Base-by-base conservation (phyloP, 2,113 vertebrate species). In the Oncorhynchus masou region DNA sequence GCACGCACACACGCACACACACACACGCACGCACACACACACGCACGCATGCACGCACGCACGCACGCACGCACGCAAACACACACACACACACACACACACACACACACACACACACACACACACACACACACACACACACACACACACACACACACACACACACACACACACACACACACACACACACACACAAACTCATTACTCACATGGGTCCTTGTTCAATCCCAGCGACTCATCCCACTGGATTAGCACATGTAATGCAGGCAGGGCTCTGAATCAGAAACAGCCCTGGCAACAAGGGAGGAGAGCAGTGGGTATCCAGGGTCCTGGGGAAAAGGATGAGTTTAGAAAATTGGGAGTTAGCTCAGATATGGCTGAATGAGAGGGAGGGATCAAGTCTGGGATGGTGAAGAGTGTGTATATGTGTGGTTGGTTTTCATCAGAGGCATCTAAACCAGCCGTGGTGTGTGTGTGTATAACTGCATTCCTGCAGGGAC, bases 401-500 rank as follows among this genome's bases (percentile, higher is more conserved):
- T 77, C 22, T 68, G 69, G 39, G 39, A 9, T 76, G 9, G 67
- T 49, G 51, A 54, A 5, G 16, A 45, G 39, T 45, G 39, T 3
- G 9, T 45, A 45, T 45, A 3, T 19, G 1, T 54, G 51, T 54
- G 51, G 51, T 54, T 54, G 51, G 49, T 51, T 51, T 15, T 19
- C 39, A 45, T 45, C 39, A 45, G 39, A 45, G 39, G 9, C 9
- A 45, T 45, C 39, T 45, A 45, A 45, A 45, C 39, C 39, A 39
- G 39, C 39, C 8, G 39, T 39, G 8, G 59, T 57, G 27, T 31
- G 34, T 39, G 34, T 39, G 7, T 8, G 48, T 22, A 20, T 24
- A 60, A 62, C 74, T 24, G 34, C 64, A 80, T 73, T 80, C 70
- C 71, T 71, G 73, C 27, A 57, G 29, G 54, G 65, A 54, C 65